These are phyloP conservation scores for Apamea anceps DNA, from an alignment of 2,888 invertebrate genomes.

Conservation along the genomic window DNA sequence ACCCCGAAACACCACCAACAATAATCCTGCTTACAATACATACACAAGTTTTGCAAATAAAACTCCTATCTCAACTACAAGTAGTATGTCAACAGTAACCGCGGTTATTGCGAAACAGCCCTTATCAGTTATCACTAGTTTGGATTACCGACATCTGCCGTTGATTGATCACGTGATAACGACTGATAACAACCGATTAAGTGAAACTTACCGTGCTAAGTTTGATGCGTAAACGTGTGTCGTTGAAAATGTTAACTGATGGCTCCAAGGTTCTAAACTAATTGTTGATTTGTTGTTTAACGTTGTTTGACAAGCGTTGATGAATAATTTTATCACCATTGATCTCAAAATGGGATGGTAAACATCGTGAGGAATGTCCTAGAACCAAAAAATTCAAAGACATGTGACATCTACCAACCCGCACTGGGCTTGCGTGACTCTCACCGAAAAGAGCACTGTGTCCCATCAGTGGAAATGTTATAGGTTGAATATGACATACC, in stretches of 20 bases:
- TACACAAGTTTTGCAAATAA: conserved; percentile 44
- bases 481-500: no score
- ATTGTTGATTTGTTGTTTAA: neutral
- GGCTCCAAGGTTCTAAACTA: neutral
- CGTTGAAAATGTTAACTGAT: neutral
- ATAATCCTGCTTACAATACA: neutral
- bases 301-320: neutral
- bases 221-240: conserved; percentile 1
- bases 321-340: neutral
- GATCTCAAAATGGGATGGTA: neutral
- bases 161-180: conserved; percentile 79
- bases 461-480: no score
- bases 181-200: conserved; percentile 55
- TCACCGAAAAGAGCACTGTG: no score
- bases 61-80: conserved; percentile 45
- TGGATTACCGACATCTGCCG: conserved; percentile 76
- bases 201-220: conserved; percentile 43
- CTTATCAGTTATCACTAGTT: conserved; percentile 59
- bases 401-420: no score
- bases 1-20: neutral
- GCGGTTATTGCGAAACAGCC: conserved; percentile 70
- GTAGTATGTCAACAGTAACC: conserved; percentile 57
- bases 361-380: no score
- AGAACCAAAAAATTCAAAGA: no score
- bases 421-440: no score